A percentile compares a stretch with the other conserved stretches of the same genome.
These are phyloP conservation scores for Rhysida immarginata DNA, from an alignment of 1,140 invertebrate genomes.

Conservation along the genomic window DNA sequence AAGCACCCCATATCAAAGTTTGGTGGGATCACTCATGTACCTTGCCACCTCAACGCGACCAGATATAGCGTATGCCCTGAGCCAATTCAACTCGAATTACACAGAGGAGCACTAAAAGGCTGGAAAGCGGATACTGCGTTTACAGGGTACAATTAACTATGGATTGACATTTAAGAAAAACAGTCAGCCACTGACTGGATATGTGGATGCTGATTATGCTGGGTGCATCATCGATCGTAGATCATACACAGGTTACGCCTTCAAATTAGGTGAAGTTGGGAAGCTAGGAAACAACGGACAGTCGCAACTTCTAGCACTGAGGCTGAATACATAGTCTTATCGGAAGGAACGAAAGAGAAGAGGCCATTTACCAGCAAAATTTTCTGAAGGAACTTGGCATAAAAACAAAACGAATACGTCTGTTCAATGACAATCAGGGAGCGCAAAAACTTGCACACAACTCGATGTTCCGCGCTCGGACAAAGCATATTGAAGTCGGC, in stretches of 20 bases:
- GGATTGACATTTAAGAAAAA: neutral
- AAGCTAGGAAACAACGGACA: neutral
- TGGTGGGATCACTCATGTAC: conserved; percentile 3
- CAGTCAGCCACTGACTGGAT: neutral
- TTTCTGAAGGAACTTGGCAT: neutral
- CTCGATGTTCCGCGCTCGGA: neutral
- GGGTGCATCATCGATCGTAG: neutral
- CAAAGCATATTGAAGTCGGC: neutral
- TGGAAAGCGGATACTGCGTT: neutral
- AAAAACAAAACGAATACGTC: neutral
- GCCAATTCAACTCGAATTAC: neutral
- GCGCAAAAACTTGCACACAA: neutral
- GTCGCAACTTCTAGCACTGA: too few species aligned
- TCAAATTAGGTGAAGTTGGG: neutral
- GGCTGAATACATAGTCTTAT: neutral
- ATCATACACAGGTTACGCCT: neutral
- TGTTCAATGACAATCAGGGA: neutral
- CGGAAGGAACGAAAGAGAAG: neutral
- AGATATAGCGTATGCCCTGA: neutral
- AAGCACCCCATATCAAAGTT: neutral
- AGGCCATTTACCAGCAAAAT: neutral
- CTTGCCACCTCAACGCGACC: neutral
- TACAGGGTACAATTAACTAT: neutral
- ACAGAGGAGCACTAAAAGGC: neutral
- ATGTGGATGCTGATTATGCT: neutral